These are phyloP conservation scores for Mythimna ferrago DNA, from an alignment of 2,888 invertebrate genomes.

Conservation along the genomic window DNA sequence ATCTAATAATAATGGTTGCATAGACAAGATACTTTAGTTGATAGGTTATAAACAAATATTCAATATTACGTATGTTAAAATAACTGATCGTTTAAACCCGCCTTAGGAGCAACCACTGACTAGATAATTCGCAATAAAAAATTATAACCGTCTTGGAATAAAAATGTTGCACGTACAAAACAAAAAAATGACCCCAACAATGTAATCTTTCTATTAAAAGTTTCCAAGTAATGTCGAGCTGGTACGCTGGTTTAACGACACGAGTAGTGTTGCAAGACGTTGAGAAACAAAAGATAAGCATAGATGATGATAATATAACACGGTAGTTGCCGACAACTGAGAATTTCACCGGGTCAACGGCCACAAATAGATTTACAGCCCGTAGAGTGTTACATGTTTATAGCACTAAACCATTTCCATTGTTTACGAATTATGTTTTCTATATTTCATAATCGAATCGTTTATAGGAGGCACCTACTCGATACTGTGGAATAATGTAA, in stretches of 20 bases:
- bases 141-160: not conserved
- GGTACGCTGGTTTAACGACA: slow-evolving; percentile 21
- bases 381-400: slow-evolving; percentile 66
- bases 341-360: slow-evolving; percentile 75
- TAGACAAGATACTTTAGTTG: not conserved
- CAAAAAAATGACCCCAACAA: slow-evolving; percentile 15
- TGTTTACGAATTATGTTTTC: slow-evolving; percentile 49
- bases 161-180: slow-evolving; percentile 7
- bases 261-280: slow-evolving; percentile 64
- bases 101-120: not conserved
- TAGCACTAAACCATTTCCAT: slow-evolving; percentile 61
- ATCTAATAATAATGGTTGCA: slow-evolving; percentile 17
- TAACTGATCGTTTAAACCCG: not conserved
- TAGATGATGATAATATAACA: slow-evolving; percentile 69
- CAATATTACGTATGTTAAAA: not conserved
- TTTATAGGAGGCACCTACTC: not conserved
- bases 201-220: slow-evolving; percentile 24
- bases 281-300: slow-evolving; percentile 75
- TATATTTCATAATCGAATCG: slow-evolving; percentile 15
- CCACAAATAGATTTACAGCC: slow-evolving; percentile 70
- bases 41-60: slow-evolving; percentile 2
- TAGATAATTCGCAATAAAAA: not conserved
- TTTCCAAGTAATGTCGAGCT: slow-evolving; percentile 29
- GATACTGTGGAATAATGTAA: not conserved
- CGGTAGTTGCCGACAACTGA: slow-evolving; percentile 60